Evolutionary conservation across 2,888 invertebrate species (phyloP).

Genomic region (Gisinianus flammeolus): DNA sequence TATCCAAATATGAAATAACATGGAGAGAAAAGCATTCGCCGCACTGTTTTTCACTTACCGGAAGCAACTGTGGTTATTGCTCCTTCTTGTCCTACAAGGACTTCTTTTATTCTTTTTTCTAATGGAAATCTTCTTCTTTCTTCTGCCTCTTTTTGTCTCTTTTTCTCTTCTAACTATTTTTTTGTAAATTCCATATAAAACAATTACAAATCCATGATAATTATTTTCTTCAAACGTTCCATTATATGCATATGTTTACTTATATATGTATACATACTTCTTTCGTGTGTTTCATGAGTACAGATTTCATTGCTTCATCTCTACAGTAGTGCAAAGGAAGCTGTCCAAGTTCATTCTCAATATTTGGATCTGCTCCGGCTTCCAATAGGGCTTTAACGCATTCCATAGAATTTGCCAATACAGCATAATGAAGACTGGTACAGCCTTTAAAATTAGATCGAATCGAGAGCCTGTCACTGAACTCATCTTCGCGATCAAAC

Average conservation of each 20-base stretch:
- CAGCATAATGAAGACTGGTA: conserved; percentile 89
- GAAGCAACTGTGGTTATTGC: conserved; percentile 80
- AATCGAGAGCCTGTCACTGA: conserved; percentile 69
- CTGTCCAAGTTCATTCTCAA: conserved; percentile 79
- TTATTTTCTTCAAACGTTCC: too few relatives aligned
- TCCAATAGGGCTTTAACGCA: conserved; percentile 72
- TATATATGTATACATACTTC: conserved; percentile 13
- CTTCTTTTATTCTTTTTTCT: conserved; percentile 79
- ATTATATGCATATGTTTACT: too few relatives aligned
- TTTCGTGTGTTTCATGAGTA: conserved; percentile 66
- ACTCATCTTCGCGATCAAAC: conserved; percentile 77
- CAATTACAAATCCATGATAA: background rate
- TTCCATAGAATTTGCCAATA: conserved; percentile 72
- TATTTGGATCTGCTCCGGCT: conserved; percentile 75
- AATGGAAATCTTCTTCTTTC: conserved; percentile 81
- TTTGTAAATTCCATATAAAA: background rate
- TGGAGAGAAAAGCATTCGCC: background rate
- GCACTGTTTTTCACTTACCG: conserved; percentile 63
- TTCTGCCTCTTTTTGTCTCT: conserved; percentile 73
- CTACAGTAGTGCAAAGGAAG: conserved; percentile 76
- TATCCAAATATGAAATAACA: too few relatives aligned
- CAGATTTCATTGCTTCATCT: conserved; percentile 69
- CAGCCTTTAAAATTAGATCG: conserved; percentile 81
- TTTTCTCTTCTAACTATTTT: conserved; percentile 65
- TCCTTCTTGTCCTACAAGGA: conserved; percentile 85